Conservation (phyloP, 2,113 vertebrate species). For the Pedionomus torquatus region DNA sequence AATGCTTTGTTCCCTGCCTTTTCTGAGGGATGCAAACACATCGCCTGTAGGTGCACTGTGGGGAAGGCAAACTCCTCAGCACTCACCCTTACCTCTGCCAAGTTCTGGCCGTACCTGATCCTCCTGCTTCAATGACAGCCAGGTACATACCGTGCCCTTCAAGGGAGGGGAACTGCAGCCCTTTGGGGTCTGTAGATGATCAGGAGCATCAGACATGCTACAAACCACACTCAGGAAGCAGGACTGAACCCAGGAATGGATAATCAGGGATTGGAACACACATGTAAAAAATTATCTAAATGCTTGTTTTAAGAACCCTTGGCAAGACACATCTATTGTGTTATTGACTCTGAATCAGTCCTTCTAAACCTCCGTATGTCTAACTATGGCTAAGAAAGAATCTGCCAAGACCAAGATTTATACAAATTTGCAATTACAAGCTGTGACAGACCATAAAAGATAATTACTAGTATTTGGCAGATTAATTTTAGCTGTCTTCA, state of each 20-base stretch:
- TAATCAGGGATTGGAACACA: background rate
- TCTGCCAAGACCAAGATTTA: background rate
- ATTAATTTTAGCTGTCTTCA: slow-evolving; percentile 1
- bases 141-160: background rate
- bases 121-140: background rate
- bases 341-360: background rate
- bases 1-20: background rate
- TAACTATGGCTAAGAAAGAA: background rate
- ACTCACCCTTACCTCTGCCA: background rate
- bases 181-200: no score
- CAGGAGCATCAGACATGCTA: no score
- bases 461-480: background rate
- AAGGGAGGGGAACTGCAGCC: fast-evolving
- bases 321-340: background rate
- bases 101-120: fast-evolving
- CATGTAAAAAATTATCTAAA: background rate
- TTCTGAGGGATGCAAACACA: background rate
- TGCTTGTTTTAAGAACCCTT: background rate
- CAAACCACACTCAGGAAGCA: background rate
- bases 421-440: background rate
- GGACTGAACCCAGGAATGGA: background rate
- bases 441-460: background rate
- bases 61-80: background rate
- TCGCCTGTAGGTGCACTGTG: no score
- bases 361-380: background rate